Evolutionary conservation across 2,113 vertebrate genomes (phyloP).

Genomic region (Actenoides hombroni): DNA sequence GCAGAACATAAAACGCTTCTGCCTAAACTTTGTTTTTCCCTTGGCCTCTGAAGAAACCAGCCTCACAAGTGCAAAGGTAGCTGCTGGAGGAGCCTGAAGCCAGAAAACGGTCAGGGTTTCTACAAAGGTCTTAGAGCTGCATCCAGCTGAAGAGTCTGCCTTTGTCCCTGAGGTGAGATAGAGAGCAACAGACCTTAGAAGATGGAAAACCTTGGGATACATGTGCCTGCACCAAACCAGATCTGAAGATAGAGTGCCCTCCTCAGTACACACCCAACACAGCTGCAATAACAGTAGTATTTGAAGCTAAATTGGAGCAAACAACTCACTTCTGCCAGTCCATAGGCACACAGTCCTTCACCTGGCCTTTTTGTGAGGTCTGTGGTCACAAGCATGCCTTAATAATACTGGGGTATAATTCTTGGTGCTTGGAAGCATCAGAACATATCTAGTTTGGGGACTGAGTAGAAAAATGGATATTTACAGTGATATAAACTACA

Average conservation of each 20-base stretch:
- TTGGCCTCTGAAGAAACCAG: not conserved
- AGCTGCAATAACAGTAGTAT: not conserved
- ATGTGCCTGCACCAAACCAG: not conserved
- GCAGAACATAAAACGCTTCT: not conserved
- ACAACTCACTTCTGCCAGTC: not conserved
- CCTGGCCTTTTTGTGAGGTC: not conserved
- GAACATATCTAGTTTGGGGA: not conserved
- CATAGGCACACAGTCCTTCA: not conserved
- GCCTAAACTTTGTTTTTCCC: not conserved
- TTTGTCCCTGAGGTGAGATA: not conserved
- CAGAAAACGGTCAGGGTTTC: not conserved
- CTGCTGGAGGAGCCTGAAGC: not conserved
- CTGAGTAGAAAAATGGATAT: not conserved
- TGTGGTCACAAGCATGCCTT: not conserved
- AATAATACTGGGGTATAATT: not conserved
- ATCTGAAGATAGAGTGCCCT: not conserved
- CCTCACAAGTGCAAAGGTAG: not conserved
- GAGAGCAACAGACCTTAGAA: not conserved
- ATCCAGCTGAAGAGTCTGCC: not conserved
- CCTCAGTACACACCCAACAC: not conserved
- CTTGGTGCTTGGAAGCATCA: not conserved
- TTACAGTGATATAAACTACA: not conserved
- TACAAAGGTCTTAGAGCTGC: not conserved
- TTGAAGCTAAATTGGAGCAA: not conserved
- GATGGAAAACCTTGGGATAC: not conserved